phyloP scores from a whole-genome alignment of 2,888 invertebrate species.

The Sinohyriopsis cumingii region DNA sequence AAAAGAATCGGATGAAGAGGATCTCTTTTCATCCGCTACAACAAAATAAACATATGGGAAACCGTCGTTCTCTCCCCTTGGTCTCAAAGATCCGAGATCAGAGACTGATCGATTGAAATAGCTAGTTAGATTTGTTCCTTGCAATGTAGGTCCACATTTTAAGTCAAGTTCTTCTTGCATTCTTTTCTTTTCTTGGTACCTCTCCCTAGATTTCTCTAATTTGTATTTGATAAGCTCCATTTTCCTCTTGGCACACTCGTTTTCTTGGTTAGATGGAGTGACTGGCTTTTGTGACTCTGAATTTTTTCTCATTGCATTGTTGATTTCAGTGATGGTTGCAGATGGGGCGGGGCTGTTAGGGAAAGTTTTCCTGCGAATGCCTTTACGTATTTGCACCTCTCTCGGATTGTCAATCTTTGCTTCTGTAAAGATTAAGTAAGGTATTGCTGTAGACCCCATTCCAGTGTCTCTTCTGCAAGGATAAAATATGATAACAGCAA shows the following conservation, averaged over 20 bases:
- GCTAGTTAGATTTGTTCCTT: constrained; percentile 5
- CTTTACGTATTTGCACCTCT: constrained; percentile 5
- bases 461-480: constrained; percentile 7
- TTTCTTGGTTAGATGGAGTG: constrained; percentile 18
- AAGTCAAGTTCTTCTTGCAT: constrained; percentile 8
- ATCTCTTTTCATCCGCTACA: constrained; percentile 31
- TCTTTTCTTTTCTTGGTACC: constrained; percentile 25
- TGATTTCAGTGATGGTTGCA: neutral
- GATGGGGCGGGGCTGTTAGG: constrained; percentile 20
- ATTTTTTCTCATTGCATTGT: constrained; percentile 13
- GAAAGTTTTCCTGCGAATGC: constrained; percentile 9
- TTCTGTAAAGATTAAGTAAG: constrained; percentile 41
- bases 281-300: constrained; percentile 20
- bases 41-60: constrained; percentile 47
- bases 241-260: constrained; percentile 27
- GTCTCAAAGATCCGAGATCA: constrained; percentile 11
- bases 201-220: constrained; percentile 42
- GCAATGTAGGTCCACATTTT: constrained; percentile 18
- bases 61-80: constrained; percentile 10
- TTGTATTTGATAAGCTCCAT: constrained; percentile 44
- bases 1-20: constrained; percentile 11
- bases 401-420: constrained; percentile 23
- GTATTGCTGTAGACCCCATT: constrained; percentile 40
- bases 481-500: neutral
- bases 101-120: constrained; percentile 25